Conservation (phyloP, 2,888 invertebrate species). For the Heliothis peltigera region DNA sequence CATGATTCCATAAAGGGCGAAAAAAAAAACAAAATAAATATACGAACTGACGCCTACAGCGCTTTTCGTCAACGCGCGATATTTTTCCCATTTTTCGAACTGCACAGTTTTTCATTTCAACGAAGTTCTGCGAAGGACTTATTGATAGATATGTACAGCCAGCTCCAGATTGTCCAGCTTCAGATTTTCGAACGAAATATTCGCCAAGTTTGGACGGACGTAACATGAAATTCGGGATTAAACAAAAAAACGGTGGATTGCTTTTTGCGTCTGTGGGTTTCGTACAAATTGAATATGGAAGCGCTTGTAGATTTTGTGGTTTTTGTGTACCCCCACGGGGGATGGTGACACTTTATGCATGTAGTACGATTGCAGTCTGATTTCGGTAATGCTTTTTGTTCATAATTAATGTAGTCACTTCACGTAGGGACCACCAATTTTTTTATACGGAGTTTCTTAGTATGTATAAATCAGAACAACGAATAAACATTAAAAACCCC, state of each 20-base stretch:
- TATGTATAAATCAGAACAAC: too few species aligned
- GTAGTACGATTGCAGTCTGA: slow-evolving; percentile 13
- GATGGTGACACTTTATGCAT: not conserved
- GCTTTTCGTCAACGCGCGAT: slow-evolving; percentile 65
- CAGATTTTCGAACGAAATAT: slow-evolving; percentile 46
- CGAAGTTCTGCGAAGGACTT: slow-evolving; percentile 61
- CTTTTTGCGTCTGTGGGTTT: slow-evolving; percentile 48
- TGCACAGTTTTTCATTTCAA: slow-evolving; percentile 70
- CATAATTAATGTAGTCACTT: not conserved
- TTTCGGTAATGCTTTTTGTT: slow-evolving; percentile 26
- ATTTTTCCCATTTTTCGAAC: slow-evolving; percentile 61
- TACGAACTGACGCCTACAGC: slow-evolving; percentile 53
- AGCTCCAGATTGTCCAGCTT: slow-evolving; percentile 42
- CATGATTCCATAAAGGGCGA: slow-evolving; percentile 54
- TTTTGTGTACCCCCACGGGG: not conserved
- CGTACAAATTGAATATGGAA: slow-evolving; percentile 52
- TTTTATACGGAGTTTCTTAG: not conserved
- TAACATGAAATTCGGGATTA: slow-evolving; percentile 44
- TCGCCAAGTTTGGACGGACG: slow-evolving; percentile 40
- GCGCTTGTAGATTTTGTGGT: slow-evolving; percentile 26
- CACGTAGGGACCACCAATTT: not conserved
- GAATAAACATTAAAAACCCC: too few species aligned
- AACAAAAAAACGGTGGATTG: slow-evolving; percentile 39
- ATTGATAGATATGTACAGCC: slow-evolving; percentile 52
- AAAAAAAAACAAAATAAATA: slow-evolving; percentile 39